Conservation (phyloP, 2,113 vertebrate genomes). For the Rhodinocichla rosea region DNA sequence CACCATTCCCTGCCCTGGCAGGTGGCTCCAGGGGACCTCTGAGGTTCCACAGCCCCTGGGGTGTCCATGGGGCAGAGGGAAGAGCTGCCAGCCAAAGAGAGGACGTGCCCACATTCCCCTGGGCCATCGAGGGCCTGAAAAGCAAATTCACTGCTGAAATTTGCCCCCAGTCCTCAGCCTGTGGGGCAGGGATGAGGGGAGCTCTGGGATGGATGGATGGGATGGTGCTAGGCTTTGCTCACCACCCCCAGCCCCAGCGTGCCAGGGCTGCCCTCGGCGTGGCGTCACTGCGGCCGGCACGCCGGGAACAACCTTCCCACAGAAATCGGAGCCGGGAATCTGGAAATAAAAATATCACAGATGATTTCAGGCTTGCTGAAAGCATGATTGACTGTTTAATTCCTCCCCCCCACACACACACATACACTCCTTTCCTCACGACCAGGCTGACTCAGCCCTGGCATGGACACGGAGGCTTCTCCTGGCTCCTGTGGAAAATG, state of each 20-base stretch:
- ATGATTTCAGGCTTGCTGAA: constrained; percentile 48
- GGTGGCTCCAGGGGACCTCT: background rate
- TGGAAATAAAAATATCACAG: constrained; percentile 37
- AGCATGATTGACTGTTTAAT: constrained; percentile 37
- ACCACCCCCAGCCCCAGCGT: fast-evolving
- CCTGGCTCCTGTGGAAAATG: background rate
- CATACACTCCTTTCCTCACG: background rate
- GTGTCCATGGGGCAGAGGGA: fast-evolving
- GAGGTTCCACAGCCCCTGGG: background rate
- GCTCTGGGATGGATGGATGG: background rate
- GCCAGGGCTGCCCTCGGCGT: background rate
- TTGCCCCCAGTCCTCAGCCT: background rate
- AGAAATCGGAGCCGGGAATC: background rate
- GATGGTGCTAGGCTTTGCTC: background rate
- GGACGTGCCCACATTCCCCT: background rate
- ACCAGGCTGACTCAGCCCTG: constrained; percentile 31
- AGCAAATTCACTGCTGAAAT: background rate
- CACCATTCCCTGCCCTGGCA: background rate
- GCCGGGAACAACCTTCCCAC: constrained; percentile 7
- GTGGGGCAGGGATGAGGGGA: background rate
- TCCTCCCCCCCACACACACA: background rate
- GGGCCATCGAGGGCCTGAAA: fast-evolving
- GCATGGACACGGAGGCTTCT: background rate
- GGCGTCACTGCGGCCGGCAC: background rate
- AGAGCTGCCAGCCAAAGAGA: background rate